Conservation (phyloP, 2,888 invertebrate species). For the Nephrotoma flavescens region DNA sequence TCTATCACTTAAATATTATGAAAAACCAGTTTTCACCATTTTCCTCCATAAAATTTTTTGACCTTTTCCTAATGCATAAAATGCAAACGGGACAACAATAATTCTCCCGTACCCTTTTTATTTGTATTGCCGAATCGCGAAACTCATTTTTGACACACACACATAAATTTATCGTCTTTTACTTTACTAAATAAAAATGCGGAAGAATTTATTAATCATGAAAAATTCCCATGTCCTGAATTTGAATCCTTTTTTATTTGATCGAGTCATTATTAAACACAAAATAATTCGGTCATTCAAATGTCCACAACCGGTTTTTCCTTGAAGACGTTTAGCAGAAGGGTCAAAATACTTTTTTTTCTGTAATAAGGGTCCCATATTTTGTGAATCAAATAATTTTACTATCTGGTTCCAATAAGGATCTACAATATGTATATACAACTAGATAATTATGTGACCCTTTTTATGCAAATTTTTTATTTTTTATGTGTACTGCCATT, state of each 20-base stretch:
- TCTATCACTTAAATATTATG: background rate
- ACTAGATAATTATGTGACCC: background rate
- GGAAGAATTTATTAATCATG: background rate
- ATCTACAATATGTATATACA: background rate
- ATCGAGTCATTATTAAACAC: background rate
- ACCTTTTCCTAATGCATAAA: background rate
- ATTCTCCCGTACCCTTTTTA: background rate
- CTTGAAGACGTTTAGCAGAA: conserved; percentile 7
- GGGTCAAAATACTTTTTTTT: conserved; percentile 11
- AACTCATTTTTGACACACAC: background rate
- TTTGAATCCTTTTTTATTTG: background rate
- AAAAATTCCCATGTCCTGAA: background rate
- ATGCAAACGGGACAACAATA: background rate
- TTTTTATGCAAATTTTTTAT: conserved; percentile 11
- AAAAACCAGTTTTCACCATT: background rate
- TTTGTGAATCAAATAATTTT: background rate
- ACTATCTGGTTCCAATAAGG: background rate
- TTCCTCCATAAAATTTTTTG: background rate
- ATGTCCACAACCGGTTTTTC: conserved; percentile 17
- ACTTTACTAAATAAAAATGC: background rate
- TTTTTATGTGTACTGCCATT: background rate
- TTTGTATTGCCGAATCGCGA: background rate
- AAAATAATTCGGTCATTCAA: conserved; percentile 1
- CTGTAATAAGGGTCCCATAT: background rate
- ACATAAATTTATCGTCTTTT: background rate